These are phyloP conservation scores for Butorides virescens DNA, from an alignment of 2,113 vertebrate species.

Conservation along the genomic window DNA sequence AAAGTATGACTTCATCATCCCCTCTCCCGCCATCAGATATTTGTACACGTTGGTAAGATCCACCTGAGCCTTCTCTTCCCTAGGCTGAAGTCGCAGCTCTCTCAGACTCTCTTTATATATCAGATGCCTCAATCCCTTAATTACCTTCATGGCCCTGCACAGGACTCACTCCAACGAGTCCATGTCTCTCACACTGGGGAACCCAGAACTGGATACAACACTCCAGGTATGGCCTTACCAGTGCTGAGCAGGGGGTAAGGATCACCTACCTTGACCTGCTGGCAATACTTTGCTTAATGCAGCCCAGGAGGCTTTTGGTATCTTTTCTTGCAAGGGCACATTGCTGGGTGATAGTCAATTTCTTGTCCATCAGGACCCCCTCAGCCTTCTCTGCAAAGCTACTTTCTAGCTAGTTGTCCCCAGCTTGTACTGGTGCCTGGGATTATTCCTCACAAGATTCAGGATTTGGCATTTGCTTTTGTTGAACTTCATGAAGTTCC, in stretches of 20 bases:
- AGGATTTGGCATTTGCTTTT: neutral
- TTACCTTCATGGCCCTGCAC: neutral
- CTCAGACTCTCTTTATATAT: neutral
- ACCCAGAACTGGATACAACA: neutral
- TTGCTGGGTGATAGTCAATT: neutral
- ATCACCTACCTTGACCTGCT: neutral
- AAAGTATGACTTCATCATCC: neutral
- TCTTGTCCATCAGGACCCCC: neutral
- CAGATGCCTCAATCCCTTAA: neutral
- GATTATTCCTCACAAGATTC: neutral
- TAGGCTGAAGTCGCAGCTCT: neutral
- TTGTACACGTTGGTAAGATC: neutral
- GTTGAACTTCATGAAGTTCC: neutral
- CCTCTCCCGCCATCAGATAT: neutral
- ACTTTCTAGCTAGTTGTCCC: neutral
- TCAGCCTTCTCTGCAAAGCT: neutral
- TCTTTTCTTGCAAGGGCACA: neutral
- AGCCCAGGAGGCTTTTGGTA: neutral
- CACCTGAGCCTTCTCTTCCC: neutral
- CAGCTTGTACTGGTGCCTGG: neutral
- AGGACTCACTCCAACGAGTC: neutral
- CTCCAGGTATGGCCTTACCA: neutral
- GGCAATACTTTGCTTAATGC: neutral
- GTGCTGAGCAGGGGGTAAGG: neutral
- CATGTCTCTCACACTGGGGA: neutral